Base-by-base conservation (phyloP, 2,113 vertebrate species). In the Hippolais icterina region DNA sequence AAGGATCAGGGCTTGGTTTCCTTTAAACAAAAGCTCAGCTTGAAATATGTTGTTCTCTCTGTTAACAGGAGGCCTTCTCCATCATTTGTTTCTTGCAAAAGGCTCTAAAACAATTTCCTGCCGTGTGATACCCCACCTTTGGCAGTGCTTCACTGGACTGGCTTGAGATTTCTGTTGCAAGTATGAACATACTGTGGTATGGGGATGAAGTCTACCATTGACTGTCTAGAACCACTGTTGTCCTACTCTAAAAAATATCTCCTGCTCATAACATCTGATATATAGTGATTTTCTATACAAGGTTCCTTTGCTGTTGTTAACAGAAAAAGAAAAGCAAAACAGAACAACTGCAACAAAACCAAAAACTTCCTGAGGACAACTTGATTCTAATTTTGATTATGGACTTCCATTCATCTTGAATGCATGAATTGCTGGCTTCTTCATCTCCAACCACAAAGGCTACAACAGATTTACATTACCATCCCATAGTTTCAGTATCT, bases 131-230 rank as follows among this genome's bases (percentile, higher is more conserved):
- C 8, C 23, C 12, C 10, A 39, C 47, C 24, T 69, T 71, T 41
- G 49, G 21, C 65, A 76, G 18, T 12, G 37, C 44, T 71, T 90
- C 47, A 22, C 27, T 66, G 56, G 68, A 54, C 10, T 63, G 61
- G 5, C 24, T 12, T 10, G 27, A 72, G 29, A 31, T 83, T 85
- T 52, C 79, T 9, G 1, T 47, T 79, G 23, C 14, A 83, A 76
- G 56, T 41, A 27, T 0, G 3, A 85, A 29, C 41, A 33, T 19
- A 8, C 10, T 14, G 4, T 23, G 3, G 6, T 12, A 3, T 8
- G 2, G 11, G 9, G 56, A 14, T 71, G 52, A 52, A 93, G 13
- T 53, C 42, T 68, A 8, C 29, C 39, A 37, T 1, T 75, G 61
- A 44, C 39, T 39, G 9, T 24, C 7, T 35, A 41, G 31, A 84